Base-by-base conservation (phyloP, 1,140 invertebrate species). In the Sogatella furcifera region DNA sequence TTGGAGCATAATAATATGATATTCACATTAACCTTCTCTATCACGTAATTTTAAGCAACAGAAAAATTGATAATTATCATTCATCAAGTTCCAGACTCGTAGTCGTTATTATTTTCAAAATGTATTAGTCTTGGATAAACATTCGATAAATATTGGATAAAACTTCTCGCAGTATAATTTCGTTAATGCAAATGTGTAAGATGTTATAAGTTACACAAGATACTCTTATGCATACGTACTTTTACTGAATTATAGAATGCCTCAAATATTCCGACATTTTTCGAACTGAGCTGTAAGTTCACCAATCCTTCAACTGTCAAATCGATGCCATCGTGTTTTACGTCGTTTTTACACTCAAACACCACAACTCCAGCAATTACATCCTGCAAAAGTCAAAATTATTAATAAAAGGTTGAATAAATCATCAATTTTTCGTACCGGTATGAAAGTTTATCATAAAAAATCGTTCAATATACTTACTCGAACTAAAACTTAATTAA, bases 251-350 rank as follows among this genome's bases (percentile, higher is more conserved):
- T 88, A 64, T 94, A 95, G 70, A 97, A 95, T 11, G 95, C 90
- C 75, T 97, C 94, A 72, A 97, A 89, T 41, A 96, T 84, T 0
- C 95, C 94, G 64, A 93, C 88, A 77, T 90, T 96, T 75, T 97
- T 97, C 14, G 90, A 85, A 70, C 92, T 96, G 0, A 96, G 76
- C 70, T 97, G 92, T 55, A 98, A 76, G 72, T 89, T 92, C 0
- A 97, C 93, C 17, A 81, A 79, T 1, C 94, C 95, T 70, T 97
- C 94, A 75, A 95, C 83, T 1, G 79, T 79, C 1, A 98, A 74
- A 9, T 78, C 81, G 52, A 97, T 89, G 1, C 95, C 95, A 77
- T 97, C 94, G 69, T 97, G 95, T 69, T 90, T 88, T 0, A 90
- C 72, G 65, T 97, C 93, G 6, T 81, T 79, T 65, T 82, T 83